Evolutionary conservation across 2,888 invertebrate genomes (phyloP).

Genomic region (Microctonus brassicae): DNA sequence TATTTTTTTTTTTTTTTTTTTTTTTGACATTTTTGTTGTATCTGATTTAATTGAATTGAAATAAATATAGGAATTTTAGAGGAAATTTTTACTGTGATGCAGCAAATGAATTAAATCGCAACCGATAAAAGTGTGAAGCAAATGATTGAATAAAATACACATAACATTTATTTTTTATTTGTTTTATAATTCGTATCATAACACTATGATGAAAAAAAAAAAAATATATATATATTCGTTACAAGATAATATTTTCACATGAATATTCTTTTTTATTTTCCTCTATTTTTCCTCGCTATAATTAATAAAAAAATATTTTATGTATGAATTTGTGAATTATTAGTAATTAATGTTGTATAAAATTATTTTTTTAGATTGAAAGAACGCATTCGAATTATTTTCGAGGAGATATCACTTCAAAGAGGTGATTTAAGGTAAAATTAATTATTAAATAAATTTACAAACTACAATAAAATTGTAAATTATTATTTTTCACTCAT

Average conservation of each 20-base stretch:
- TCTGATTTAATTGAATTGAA: neutral
- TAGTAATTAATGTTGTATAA: neutral
- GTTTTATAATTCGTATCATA: too few species aligned
- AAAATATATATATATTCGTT: too few species aligned
- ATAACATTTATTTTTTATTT: neutral
- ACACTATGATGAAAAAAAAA: too few species aligned
- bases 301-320: too few species aligned
- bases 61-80: neutral
- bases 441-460: neutral
- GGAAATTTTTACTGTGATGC: neutral
- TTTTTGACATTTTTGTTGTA: neutral
- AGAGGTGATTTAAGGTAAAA: slow-evolving; percentile 83
- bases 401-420: slow-evolving; percentile 84
- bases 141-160: neutral
- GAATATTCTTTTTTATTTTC: too few species aligned
- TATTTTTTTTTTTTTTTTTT: neutral
- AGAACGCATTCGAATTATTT: slow-evolving; percentile 84
- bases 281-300: too few species aligned
- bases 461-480: neutral
- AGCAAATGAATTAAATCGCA: neutral
- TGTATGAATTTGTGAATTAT: too few species aligned
- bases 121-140: neutral
- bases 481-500: neutral
- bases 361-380: slow-evolving; percentile 75
- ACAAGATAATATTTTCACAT: too few species aligned